Conservation (phyloP, 37 sponge, comb jelly and placozoan genomes). For the Amphimedon queenslandica region DNA sequence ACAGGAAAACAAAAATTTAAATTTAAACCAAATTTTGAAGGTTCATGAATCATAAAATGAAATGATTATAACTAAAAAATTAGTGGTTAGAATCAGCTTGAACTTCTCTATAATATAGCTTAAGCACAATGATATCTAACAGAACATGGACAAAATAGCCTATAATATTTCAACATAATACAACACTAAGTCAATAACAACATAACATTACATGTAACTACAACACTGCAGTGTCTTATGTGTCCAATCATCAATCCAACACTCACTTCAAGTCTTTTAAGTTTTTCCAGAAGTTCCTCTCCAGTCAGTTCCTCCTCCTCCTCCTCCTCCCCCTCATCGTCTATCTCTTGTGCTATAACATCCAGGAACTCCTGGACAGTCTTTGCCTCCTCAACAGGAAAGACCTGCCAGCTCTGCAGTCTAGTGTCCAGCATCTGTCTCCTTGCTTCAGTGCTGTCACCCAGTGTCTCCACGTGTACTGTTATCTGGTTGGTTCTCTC, state of each 20-base stretch:
- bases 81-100: no score
- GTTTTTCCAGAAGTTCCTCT: constrained; percentile 39
- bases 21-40: no score
- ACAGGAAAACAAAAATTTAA: no score
- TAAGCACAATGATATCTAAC: no score
- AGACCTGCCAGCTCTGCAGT: constrained; percentile 58
- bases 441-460: constrained; percentile 3
- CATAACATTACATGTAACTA: no score
- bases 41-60: no score
- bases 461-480: constrained; percentile 1
- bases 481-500: constrained; percentile 14
- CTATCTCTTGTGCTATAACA: constrained; percentile 6
- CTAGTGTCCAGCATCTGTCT: constrained; percentile 30
- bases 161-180: background rate
- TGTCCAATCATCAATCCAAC: background rate
- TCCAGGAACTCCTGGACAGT: constrained; percentile 56
- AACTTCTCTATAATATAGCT: no score
- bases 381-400: constrained; percentile 63
- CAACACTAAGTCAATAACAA: no score
- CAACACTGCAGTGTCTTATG: no score
- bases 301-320: constrained; percentile 19
- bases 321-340: constrained; percentile 13
- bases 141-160: no score
- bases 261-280: constrained; percentile 42
- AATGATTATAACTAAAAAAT: no score